Evolutionary conservation across 2,797 vertebrate genomes (phyloP).

Genomic region (Sibirionetta formosa): DNA sequence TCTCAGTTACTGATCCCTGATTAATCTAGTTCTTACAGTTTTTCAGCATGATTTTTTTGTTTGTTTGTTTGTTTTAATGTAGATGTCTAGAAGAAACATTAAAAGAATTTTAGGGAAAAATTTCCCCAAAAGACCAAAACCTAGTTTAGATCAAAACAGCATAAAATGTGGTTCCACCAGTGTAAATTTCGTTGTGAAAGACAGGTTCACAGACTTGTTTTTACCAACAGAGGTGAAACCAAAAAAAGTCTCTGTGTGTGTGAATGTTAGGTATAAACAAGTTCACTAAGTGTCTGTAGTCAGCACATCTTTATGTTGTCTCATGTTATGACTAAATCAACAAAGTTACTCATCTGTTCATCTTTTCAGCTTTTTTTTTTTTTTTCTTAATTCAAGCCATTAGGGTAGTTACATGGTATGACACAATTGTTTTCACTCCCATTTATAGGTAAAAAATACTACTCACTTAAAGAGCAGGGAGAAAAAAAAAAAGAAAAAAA

Average conservation of each 20-base stretch:
- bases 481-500: not conserved
- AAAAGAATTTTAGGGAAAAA: not conserved
- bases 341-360: not conserved
- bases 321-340: not conserved
- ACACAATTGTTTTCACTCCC: not conserved
- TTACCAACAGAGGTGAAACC: not conserved
- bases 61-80: not conserved
- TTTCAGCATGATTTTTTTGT: not conserved
- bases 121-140: accelerated
- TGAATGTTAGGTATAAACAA: not conserved
- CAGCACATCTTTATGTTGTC: not conserved
- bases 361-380: not conserved
- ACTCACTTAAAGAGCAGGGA: not conserved
- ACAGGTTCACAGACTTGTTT: not conserved
- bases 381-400: not conserved
- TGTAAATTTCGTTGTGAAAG: not conserved
- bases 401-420: not conserved
- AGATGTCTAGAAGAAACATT: not conserved
- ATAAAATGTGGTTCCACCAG: not conserved
- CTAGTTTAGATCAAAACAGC: not conserved
- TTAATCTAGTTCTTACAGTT: not conserved
- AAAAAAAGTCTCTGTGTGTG: not conserved
- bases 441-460: not conserved
- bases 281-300: not conserved
- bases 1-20: not conserved